Conservation (phyloP, 2,797 vertebrate genomes). For the Okamejei kenojei region DNA sequence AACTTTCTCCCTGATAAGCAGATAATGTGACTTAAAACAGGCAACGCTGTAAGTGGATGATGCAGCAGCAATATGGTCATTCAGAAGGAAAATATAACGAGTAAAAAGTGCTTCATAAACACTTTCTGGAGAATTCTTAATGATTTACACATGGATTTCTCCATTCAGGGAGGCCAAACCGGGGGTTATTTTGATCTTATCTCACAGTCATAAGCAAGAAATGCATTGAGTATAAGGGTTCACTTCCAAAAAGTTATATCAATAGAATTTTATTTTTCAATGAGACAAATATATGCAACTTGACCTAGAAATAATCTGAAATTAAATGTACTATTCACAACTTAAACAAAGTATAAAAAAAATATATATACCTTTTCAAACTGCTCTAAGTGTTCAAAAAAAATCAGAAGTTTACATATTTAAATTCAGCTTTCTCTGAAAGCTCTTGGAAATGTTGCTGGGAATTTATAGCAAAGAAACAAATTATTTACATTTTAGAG, state of each 20-base stretch:
- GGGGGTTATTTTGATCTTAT: conserved; percentile 6
- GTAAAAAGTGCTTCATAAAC: conserved; percentile 25
- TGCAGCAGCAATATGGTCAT: background rate
- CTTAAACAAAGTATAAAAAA: background rate
- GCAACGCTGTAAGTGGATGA: conserved; percentile 1
- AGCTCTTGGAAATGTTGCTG: background rate
- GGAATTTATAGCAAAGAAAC: background rate
- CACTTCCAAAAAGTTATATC: background rate
- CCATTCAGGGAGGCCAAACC: background rate
- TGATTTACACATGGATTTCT: conserved; percentile 26
- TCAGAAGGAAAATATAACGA: conserved; percentile 27
- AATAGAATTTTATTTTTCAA: background rate
- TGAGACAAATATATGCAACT: background rate
- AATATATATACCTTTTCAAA: background rate
- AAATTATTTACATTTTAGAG: background rate
- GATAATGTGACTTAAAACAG: conserved; percentile 35
- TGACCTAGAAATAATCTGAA: background rate
- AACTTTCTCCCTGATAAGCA: conserved; percentile 32
- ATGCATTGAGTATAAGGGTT: background rate
- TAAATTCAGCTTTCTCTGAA: background rate
- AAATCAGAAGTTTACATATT: background rate
- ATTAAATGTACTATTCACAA: background rate
- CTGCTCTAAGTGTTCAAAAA: background rate
- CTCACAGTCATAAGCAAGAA: conserved; percentile 1
- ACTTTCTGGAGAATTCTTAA: background rate